Conservation (phyloP, 2,888 invertebrate species). For the Epistrophella euchroma region DNA sequence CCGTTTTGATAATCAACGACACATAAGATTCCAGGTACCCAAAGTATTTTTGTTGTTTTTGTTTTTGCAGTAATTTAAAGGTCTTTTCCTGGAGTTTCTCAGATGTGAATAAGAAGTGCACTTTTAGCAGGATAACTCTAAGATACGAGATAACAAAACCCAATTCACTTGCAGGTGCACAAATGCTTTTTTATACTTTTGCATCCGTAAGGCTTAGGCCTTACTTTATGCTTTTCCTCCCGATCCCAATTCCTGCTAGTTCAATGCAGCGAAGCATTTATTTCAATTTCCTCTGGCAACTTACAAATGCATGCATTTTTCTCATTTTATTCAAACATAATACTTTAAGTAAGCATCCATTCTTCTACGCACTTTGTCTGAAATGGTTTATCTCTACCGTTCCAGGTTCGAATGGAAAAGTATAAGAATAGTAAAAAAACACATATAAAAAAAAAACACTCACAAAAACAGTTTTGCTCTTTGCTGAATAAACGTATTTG, state of each 20-base stretch:
- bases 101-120: constrained; percentile 13
- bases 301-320: constrained; percentile 8
- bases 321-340: constrained; percentile 32
- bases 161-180: constrained; percentile 31
- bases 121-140: constrained; percentile 27
- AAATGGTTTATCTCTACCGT: constrained; percentile 17
- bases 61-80: background rate
- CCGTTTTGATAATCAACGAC: too few relatives aligned
- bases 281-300: background rate
- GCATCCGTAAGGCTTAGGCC: background rate
- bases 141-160: constrained; percentile 38
- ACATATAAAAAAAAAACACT: background rate
- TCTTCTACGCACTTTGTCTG: constrained; percentile 34
- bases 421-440: background rate
- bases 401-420: background rate
- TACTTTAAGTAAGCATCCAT: constrained; percentile 36
- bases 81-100: background rate
- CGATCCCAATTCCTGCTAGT: background rate
- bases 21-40: too few relatives aligned
- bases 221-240: background rate
- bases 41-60: too few relatives aligned
- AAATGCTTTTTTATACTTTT: background rate
- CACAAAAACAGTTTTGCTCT: constrained; percentile 7
- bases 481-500: background rate
- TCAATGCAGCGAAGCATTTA: constrained; percentile 19